Percentiles rank a stretch among this genome's conserved stretches.
These are phyloP conservation scores for Neosalanx taihuensis DNA, from an alignment of 2,797 vertebrate genomes.

Conservation along the genomic window DNA sequence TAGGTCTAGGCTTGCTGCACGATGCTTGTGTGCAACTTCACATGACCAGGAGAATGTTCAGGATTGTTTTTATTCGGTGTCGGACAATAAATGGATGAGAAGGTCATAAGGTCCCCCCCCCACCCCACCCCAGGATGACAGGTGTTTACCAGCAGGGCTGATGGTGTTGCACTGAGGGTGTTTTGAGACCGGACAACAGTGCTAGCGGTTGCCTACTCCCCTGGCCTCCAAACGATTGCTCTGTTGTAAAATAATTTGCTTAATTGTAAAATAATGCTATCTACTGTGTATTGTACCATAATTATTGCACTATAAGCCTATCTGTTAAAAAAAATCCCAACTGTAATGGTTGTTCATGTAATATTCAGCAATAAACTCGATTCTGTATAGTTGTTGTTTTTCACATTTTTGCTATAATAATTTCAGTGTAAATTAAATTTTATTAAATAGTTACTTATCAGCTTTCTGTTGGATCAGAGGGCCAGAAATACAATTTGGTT, in stretches of 20 bases:
- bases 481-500: no score
- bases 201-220: constrained; percentile 43
- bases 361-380: constrained; percentile 79
- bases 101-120: no score
- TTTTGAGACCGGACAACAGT: constrained; percentile 31
- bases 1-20: constrained; percentile 21
- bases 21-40: constrained; percentile 16
- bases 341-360: constrained; percentile 72
- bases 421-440: neutral
- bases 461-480: no score
- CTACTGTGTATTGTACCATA: constrained; percentile 76
- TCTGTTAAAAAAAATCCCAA: constrained; percentile 70
- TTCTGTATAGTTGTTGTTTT: constrained; percentile 47
- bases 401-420: neutral
- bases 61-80: constrained; percentile 17
- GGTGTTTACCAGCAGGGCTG: no score
- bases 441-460: no score
- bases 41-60: constrained; percentile 31
- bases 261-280: constrained; percentile 72
- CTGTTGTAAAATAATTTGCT: constrained; percentile 69
- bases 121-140: no score
- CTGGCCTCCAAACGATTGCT: constrained; percentile 49
- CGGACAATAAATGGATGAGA: neutral
- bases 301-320: constrained; percentile 71
- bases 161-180: neutral